A percentile compares a stretch with the other conserved stretches of the same genome.
phyloP scores from a whole-genome alignment of 1,140 invertebrate genomes.

The Drosophila truncata region DNA sequence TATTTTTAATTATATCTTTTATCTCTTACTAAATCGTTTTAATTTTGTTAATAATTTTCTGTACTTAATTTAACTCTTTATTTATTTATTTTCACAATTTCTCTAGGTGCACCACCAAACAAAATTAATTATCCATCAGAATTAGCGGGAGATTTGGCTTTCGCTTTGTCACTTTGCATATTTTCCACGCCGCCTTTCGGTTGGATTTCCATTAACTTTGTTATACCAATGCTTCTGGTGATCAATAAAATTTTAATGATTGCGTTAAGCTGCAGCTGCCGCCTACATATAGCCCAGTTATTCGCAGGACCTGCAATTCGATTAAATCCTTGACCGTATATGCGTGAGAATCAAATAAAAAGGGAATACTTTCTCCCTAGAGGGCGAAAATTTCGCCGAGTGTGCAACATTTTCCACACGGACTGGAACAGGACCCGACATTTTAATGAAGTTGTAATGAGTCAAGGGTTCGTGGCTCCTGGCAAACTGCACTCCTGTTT shows the following conservation, averaged over 20 bases:
- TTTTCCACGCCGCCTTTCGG: conserved; percentile 61
- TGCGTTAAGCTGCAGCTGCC: conserved; percentile 48
- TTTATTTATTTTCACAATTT: not conserved
- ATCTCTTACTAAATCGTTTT: too few relatives aligned
- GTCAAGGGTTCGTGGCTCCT: conserved; percentile 47
- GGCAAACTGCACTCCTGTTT: conserved; percentile 53
- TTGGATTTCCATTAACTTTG: conserved; percentile 73
- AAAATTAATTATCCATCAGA: conserved; percentile 79
- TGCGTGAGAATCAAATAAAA: not conserved
- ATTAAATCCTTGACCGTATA: conserved; percentile 41
- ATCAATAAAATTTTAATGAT: conserved; percentile 78
- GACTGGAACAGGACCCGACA: conserved; percentile 28
- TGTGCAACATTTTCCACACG: conserved; percentile 57
- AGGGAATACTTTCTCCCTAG: conserved; percentile 5
- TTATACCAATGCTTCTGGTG: conserved; percentile 37
- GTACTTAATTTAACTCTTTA: not conserved
- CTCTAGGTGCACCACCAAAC: conserved; percentile 37
- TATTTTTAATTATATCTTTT: not conserved
- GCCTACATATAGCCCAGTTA: not conserved
- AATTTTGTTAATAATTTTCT: fast-evolving
- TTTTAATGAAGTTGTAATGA: conserved; percentile 78
- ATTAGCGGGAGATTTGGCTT: conserved; percentile 59
- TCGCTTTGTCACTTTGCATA: conserved; percentile 71
- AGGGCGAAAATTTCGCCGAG: conserved; percentile 43
- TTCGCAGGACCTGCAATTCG: conserved; percentile 51